A percentile compares a stretch with the other conserved stretches of the same genome.
Conservation (phyloP, 30 jellyfish, hydroid and myxozoan genomes). For the Hydra vulgaris region DNA sequence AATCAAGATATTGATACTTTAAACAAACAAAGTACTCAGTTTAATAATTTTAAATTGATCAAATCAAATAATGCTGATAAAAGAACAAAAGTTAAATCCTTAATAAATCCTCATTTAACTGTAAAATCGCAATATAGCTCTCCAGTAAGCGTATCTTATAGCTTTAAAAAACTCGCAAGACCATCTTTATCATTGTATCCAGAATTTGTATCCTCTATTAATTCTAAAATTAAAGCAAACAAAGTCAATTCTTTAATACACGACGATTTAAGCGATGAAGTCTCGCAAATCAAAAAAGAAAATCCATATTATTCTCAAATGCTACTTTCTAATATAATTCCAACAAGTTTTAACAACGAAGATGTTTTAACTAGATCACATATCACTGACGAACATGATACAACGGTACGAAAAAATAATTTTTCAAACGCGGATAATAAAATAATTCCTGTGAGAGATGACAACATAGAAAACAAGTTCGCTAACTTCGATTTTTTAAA, state of each 20-base stretch:
- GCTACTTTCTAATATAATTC: neutral
- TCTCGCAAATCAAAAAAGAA: neutral
- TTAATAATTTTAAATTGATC: too few relatives aligned
- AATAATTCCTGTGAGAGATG: neutral
- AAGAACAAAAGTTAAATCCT: too few relatives aligned
- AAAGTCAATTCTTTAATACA: neutral
- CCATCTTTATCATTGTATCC: too few relatives aligned
- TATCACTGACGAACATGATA: neutral
- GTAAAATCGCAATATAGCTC: too few relatives aligned
- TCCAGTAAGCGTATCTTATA: too few relatives aligned
- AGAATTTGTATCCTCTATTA: neutral
- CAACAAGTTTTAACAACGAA: constrained; percentile 8
- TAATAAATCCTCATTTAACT: too few relatives aligned
- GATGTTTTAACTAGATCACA: constrained; percentile 4
- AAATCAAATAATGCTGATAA: too few relatives aligned
- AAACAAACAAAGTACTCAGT: too few relatives aligned
- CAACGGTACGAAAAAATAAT: neutral
- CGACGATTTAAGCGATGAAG: constrained; percentile 18
- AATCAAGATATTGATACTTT: too few relatives aligned
- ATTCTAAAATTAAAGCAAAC: too few relatives aligned
- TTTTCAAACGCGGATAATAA: neutral
- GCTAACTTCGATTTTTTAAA: too few relatives aligned
- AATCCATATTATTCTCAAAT: neutral
- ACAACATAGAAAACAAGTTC: neutral
- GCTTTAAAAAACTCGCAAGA: too few relatives aligned